Percentiles rank a stretch among this genome's conserved stretches.
Conservation (phyloP, 2,797 vertebrate species). For the Cyprinella venusta region DNA sequence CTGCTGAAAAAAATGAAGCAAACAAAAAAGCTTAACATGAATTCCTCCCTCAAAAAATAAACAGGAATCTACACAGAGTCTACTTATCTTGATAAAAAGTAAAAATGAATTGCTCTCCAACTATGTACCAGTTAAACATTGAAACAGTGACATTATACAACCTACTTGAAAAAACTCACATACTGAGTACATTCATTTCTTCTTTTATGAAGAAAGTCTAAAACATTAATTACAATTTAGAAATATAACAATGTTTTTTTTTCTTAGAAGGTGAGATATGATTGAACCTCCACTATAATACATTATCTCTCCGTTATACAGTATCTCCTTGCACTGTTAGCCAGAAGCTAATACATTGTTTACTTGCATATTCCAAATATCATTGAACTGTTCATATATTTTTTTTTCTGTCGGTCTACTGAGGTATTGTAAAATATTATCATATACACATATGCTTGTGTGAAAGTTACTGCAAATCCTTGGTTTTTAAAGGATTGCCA, state of each 20-base stretch:
- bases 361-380: slow-evolving; percentile 52
- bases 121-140: slow-evolving; percentile 70
- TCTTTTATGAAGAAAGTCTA: slow-evolving; percentile 33
- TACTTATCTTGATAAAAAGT: slow-evolving; percentile 37
- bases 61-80: slow-evolving; percentile 57
- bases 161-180: slow-evolving; percentile 33
- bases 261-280: slow-evolving; percentile 10
- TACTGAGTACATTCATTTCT: slow-evolving; percentile 32
- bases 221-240: slow-evolving; percentile 45
- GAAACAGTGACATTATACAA: slow-evolving; percentile 69
- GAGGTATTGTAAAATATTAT: slow-evolving; percentile 26
- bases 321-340: slow-evolving; percentile 25
- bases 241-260: slow-evolving; percentile 40
- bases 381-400: not conserved
- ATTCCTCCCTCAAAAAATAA: slow-evolving; percentile 43
- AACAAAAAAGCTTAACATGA: slow-evolving; percentile 29
- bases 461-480: not conserved
- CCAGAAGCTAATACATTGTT: slow-evolving; percentile 30
- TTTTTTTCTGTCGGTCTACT: slow-evolving; percentile 27
- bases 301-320: slow-evolving; percentile 14
- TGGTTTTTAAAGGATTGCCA: not conserved
- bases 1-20: slow-evolving; percentile 43
- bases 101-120: slow-evolving; percentile 73
- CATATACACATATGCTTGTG: not conserved
- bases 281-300: slow-evolving; percentile 1